Conservation (phyloP, 2,888 invertebrate genomes). For the Lasioglossum calceatum region DNA sequence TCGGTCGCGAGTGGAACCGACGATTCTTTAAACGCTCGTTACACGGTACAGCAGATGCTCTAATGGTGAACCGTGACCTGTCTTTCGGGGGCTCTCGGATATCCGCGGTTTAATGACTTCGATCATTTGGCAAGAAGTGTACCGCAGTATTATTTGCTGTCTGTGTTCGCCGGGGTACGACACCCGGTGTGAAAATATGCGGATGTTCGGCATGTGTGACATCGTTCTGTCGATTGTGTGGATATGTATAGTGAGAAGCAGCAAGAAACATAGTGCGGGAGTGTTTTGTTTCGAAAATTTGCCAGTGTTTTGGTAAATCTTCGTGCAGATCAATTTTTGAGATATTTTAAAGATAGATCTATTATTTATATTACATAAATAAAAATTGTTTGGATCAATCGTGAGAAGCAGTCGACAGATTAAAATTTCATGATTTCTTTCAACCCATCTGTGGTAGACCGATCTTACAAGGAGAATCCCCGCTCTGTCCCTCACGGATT, state of each 20-base stretch:
- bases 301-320: background rate
- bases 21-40: constrained; percentile 9
- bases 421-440: background rate
- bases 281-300: too few relatives aligned
- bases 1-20: background rate
- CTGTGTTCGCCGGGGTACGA: background rate
- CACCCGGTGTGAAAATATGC: background rate
- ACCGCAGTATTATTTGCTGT: background rate
- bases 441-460: too few relatives aligned
- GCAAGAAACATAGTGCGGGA: too few relatives aligned
- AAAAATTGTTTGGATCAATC: background rate
- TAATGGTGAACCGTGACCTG: background rate
- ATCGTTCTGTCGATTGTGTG: background rate
- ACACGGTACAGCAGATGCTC: constrained; percentile 5
- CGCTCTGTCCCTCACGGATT: too few relatives aligned
- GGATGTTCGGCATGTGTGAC: background rate
- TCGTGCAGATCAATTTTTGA: too few relatives aligned
- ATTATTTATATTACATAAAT: background rate
- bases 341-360: too few relatives aligned
- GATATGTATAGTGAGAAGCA: too few relatives aligned
- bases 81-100: background rate
- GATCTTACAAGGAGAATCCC: too few relatives aligned
- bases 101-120: constrained; percentile 9
- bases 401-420: background rate
- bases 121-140: background rate